Evolutionary conservation across 2,797 vertebrate genomes (phyloP), one percentile per base, ranked within the genome.

Genomic region (Taeniopygia guttata): DNA sequence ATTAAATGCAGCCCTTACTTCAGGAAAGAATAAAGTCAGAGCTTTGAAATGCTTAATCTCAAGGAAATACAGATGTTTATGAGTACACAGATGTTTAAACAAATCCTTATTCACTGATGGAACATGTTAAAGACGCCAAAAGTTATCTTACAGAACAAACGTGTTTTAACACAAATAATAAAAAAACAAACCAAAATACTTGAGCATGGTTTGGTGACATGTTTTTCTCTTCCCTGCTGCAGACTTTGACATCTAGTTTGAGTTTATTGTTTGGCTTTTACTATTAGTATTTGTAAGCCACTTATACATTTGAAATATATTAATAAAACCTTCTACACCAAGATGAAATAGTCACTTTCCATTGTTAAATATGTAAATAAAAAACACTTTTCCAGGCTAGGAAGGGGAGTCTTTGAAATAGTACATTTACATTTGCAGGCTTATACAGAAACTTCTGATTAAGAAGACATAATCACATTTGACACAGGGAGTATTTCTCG

Each of bases 51-150:
- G 3, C 36, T 62, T 86, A 66, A 78, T 92, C 54, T 87, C 26
- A 55, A 74, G 62, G 49, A 96, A 90, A 87, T 64, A 83, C 38
- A 89, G 68, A 80, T 45, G 68, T 74, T 86, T 77, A 67, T 2
- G 13, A 52, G 34, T 38, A 78, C 85, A 79, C 48, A 94, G 66
- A 88, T 79, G 70, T 90, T 92, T 69, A 82, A 94, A 82, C 48
- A 94, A 91, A 91, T 59, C 17, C 46, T 85, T 66, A 69, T 22
- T 72, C 79, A 80, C 36, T 59, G 34, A 52, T 13, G 21, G 51
- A 88, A 91, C 32, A 63, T 4, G 5, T 26, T 59, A 82, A n/a
- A 84, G 52, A 80, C 40, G 89, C 3, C 7, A 16, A 11, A 52
- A 72, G 15, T 21, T 49, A 70, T 7, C 45, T 49, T 63, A 60